Evolutionary conservation across 1,140 invertebrate species (phyloP), one percentile per base, ranked within the genome.

Genomic region (Aphelenchoides avenae): DNA sequence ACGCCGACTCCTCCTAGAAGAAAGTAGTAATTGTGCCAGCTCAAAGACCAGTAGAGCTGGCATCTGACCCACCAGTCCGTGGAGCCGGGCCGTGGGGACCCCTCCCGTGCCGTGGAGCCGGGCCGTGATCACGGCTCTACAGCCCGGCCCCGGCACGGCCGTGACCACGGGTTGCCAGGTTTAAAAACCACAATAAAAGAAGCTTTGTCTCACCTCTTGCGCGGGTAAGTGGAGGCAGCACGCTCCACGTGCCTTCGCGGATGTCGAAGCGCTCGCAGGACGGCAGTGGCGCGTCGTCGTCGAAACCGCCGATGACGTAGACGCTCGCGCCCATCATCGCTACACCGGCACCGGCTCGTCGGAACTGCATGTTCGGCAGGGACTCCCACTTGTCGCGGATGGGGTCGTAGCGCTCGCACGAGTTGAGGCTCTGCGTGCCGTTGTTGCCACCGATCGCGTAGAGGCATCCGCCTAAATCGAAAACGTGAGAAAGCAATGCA

Each of bases 231-330:
- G 87, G 81, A 69, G 87, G 85, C 29, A 91, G 84, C 30, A 82
- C 81, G 2, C 83, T 84, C 89, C 89, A 92, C 59, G 84, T 82
- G 79, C 93, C 87, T 57, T 85, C 84, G 65, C 90, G 87, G 1
- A 89, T 89, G 79, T 91, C 88, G 77, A 89, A 92, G 73, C 87
- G 79, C 65, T 82, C 81, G 11, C 82, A 79, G 13, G 91, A 89
- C 61, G 86, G 84, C 62, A 94, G 83, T 73, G 91, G 93, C 0
- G 87, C 86, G 68, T 87, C 87, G 26, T 89, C 88, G 79, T 94
- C 91, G 56, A 91, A 84, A 9, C 91, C 91, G 46, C 91, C 91
- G 18, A 91, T 88, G 9, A 88, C 89, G 80, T 91, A 94, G 37
- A 95, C 81, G 73, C 84, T 57, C 13, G 66, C 53, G 41, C 68